A percentile compares a stretch with the other conserved stretches of the same genome.
Evolutionary conservation across 2,113 vertebrate species (phyloP).

Genomic region (Apodemus sylvaticus): DNA sequence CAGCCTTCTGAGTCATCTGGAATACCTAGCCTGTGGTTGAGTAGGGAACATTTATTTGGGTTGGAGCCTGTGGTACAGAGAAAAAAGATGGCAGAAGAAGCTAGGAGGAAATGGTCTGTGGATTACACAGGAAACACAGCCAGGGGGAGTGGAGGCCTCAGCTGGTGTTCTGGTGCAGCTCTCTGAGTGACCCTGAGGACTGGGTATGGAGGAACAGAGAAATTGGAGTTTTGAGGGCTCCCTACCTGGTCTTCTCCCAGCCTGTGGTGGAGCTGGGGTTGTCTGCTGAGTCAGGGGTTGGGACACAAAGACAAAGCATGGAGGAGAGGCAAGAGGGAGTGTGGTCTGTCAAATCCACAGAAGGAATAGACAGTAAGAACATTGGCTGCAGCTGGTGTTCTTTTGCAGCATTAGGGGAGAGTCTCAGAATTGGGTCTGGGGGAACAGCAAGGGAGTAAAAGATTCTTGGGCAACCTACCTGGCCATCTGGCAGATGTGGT

Average conservation of each 20-base stretch:
- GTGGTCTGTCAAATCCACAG: not conserved
- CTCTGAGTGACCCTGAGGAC: not conserved
- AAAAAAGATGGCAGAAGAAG: no score
- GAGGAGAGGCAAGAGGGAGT: not conserved
- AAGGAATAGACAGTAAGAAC: no score
- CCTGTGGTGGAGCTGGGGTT: not conserved
- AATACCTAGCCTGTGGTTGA: not conserved
- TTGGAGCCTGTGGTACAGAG: not conserved
- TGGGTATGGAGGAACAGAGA: not conserved
- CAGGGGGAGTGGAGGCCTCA: not conserved
- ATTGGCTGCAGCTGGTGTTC: no score
- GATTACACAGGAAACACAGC: not conserved
- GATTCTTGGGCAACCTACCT: not conserved
- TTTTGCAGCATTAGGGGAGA: no score
- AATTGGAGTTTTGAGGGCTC: not conserved
- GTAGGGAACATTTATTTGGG: rapidly evolving
- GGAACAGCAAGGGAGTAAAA: no score
- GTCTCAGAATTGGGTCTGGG: no score
- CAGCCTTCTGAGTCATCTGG: not conserved
- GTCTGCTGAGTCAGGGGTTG: not conserved
- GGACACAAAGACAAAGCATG: not conserved
- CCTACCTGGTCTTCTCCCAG: not conserved
- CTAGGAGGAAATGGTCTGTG: not conserved
- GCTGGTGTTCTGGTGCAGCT: not conserved
- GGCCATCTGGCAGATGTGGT: not conserved